These are phyloP conservation scores for Spongilla lacustris DNA, from an alignment of 37 sponge, comb jelly and placozoan species.

Conservation along the genomic window DNA sequence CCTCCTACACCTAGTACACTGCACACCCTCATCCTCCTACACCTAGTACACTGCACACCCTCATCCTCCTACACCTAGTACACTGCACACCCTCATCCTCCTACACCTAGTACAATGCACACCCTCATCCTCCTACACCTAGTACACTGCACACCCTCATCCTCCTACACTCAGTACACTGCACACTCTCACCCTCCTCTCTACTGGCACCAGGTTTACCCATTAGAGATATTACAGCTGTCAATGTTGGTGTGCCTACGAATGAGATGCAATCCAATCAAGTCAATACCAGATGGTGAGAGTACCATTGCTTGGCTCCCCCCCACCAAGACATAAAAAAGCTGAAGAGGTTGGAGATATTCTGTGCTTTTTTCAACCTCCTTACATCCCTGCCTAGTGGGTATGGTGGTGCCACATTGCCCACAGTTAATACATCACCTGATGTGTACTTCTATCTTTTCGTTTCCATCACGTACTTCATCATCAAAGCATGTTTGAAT, in stretches of 20 bases:
- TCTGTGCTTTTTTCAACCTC: slow-evolving; percentile 79
- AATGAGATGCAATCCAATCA: slow-evolving; percentile 92
- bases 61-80: too few relatives aligned
- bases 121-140: too few relatives aligned
- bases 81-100: too few relatives aligned
- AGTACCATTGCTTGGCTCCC: too few relatives aligned
- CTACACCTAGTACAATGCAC: too few relatives aligned
- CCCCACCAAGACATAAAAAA: slow-evolving; percentile 47
- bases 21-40: too few relatives aligned
- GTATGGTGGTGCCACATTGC: too few relatives aligned
- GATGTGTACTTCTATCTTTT: not conserved
- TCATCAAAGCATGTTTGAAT: slow-evolving; percentile 63
- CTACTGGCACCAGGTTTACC: slow-evolving; percentile 85
- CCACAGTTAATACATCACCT: too few relatives aligned
- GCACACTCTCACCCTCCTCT: not conserved
- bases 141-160: too few relatives aligned
- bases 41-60: too few relatives aligned
- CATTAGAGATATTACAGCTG: slow-evolving; percentile 62
- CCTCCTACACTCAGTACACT: too few relatives aligned
- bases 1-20: too few relatives aligned
- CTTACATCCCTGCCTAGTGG: slow-evolving; percentile 76
- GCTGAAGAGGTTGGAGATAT: slow-evolving; percentile 52
- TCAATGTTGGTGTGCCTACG: slow-evolving; percentile 55
- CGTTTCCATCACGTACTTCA: not conserved
- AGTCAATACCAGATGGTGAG: slow-evolving; percentile 77